A percentile compares a stretch with the other conserved stretches of the same genome.
phyloP scores from a whole-genome alignment of 1,140 invertebrate species.

The Aphelinus atriplicis region DNA sequence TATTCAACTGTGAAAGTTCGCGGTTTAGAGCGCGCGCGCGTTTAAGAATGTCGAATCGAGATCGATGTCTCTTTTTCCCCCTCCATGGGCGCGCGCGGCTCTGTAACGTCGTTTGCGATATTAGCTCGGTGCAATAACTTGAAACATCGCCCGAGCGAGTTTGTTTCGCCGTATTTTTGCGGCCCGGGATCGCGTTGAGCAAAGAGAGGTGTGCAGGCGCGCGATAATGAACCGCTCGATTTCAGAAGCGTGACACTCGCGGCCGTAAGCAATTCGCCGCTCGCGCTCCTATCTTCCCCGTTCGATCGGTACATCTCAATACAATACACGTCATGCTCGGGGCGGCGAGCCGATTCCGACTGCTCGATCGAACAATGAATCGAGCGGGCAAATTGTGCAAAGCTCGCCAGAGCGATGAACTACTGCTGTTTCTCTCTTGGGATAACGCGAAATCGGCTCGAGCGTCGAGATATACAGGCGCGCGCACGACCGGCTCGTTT shows the following conservation, averaged over 20 bases:
- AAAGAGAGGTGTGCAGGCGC: background rate
- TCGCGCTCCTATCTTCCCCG: background rate
- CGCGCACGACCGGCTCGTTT: too few species aligned
- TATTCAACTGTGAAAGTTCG: slow-evolving; percentile 29
- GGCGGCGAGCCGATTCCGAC: too few species aligned
- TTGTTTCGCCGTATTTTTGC: slow-evolving; percentile 1
- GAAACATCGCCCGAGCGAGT: slow-evolving; percentile 16
- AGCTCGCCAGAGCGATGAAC: too few species aligned
- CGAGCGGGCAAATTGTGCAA: too few species aligned
- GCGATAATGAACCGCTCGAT: slow-evolving; percentile 5
- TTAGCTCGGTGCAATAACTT: slow-evolving; percentile 8
- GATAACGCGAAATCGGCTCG: too few species aligned
- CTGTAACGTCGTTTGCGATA: slow-evolving; percentile 14
- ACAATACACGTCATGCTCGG: too few species aligned
- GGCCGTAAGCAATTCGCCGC: too few species aligned
- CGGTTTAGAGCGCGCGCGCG: slow-evolving; percentile 8
- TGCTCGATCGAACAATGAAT: too few species aligned
- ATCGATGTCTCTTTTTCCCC: slow-evolving; percentile 28
- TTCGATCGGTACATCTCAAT: slow-evolving; percentile 4
- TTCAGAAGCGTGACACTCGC: background rate
- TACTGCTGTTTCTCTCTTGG: too few species aligned
- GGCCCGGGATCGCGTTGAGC: background rate
- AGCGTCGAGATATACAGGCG: too few species aligned
- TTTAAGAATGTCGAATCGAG: slow-evolving; percentile 29
- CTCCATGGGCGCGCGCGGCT: background rate